Evolutionary conservation across 92 coral and sea anemone species (phyloP), one percentile per base, ranked within the genome.

Genomic region (Epizoanthus stellaris): DNA sequence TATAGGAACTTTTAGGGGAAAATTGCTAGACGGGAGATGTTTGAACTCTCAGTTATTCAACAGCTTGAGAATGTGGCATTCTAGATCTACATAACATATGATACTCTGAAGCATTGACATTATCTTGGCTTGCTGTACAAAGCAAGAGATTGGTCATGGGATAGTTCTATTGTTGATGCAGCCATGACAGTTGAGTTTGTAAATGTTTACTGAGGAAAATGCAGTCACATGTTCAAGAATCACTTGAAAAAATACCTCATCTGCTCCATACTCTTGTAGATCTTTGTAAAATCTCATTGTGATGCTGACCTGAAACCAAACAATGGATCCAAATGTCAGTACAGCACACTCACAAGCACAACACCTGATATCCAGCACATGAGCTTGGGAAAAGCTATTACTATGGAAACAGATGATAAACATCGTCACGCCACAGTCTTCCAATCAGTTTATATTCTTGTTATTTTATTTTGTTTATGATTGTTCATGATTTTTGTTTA

Each of bases 181-280:
- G 13, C 56, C 14, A 2, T 49, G 56, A 8, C 56, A 49, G 7
- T 45, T 45, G 6, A 6, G 9, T 45, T 45, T 45, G 9, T 45
- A 45, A 5, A 45, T 0, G 1, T 49, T 0, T 49, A 49, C 13
- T 49, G 11, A 49, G 9, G 56, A 49, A 49, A 49, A 10, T 49
- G 11, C 56, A 49, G 56, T 49, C 56, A 49, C 14, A 49, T 49
- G 0, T 1, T 36, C 49, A 70, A 30, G 52, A 19, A 76, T 4
- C 30, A 52, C 30, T 16, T 47, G 30, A 40, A 40, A 63, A 64
- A 81, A 43, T 74, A 94, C 99, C 94, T 94, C 98, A 86, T 96
- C 99, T 70, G 99, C 99, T 70, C 99, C 99, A 89, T 96, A 92
- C 85, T 94, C 85, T 59, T 94, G 97, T 30, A 96, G 91, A 76